Conservation (phyloP, 2,797 vertebrate species). For the Sebastes steindachneri region DNA sequence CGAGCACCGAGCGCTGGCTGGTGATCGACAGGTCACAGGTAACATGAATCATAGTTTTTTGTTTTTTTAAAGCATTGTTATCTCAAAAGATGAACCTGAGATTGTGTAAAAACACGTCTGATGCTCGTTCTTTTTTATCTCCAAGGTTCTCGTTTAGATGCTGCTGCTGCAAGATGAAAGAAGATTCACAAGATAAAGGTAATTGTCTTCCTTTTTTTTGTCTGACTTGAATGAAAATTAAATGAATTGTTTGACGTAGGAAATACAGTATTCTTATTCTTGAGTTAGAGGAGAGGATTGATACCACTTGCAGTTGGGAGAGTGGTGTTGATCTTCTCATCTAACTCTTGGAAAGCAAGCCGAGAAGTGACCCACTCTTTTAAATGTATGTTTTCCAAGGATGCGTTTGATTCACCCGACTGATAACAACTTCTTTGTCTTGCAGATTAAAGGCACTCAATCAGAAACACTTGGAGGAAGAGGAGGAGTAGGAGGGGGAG, state of each 20-base stretch:
- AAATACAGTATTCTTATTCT: too few relatives aligned
- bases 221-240: not conserved
- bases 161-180: slow-evolving; percentile 14
- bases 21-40: slow-evolving; percentile 85
- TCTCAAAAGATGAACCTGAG: not conserved
- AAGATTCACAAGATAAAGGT: slow-evolving; percentile 28
- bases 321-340: not conserved
- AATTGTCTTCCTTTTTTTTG: not conserved
- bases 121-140: not conserved
- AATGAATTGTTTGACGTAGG: not conserved
- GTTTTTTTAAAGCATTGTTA: not conserved
- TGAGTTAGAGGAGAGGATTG: too few relatives aligned
- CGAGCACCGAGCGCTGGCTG: slow-evolving; percentile 92
- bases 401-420: not conserved
- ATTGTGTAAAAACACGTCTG: not conserved
- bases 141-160: slow-evolving; percentile 66
- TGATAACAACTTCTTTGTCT: not conserved
- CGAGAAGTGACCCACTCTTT: too few relatives aligned
- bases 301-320: too few relatives aligned
- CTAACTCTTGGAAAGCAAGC: not conserved
- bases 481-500: not conserved
- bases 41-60: not conserved
- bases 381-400: not conserved
- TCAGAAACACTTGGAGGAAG: slow-evolving; percentile 36
- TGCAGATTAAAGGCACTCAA: slow-evolving; percentile 47